Base-by-base conservation (phyloP, 2,113 vertebrate species). In the Hucho hucho region DNA sequence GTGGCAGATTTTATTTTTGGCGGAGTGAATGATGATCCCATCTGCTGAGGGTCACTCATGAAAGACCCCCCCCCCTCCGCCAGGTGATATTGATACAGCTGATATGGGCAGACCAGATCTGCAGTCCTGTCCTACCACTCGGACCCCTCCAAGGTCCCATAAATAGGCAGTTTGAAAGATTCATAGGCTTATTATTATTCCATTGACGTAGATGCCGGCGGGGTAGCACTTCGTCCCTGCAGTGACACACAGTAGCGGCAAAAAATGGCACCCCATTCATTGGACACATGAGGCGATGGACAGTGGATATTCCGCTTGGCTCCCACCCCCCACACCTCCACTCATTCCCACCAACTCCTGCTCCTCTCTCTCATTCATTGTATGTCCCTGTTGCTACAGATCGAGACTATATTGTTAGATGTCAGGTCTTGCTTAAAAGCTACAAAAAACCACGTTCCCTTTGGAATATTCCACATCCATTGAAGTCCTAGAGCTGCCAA, bases 231-330 rank as follows among this genome's bases (percentile, higher is more conserved):
- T 43, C 37, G 37, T 43, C 9, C 78, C 75, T 29, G 76, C 78
- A 82, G 53, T 75, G 79, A 87, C 83, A 87, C 77, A 84, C 74
- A 77, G 53, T 32, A 65, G 70, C 69, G 43, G 88, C 84, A 88
- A 87, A 88, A 92, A 87, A 87, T 84, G 82, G 84, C 80, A 85
- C 76, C 76, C 81, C 74, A 87, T 86, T 90, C 84, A 88, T 84
- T 7, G 13, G 13, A 61, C 58, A 61, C 58, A 37, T 32, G 79
- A 87, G 79, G 73, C 80, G 1, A 61, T 70, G 20, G 58, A 43
- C 37, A 11, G 37, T 9, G 37, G 37, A 72, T 69, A 64, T 76
- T 72, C 75, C 84, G 59, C 75, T 72, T 22, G 81, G 66, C 70
- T 47, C 29, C 43, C 71, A 22, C 78, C 37, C 14, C 28, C 29